phyloP scores from a whole-genome alignment of 1,140 invertebrate species.

The Drosophila equinoxialis region DNA sequence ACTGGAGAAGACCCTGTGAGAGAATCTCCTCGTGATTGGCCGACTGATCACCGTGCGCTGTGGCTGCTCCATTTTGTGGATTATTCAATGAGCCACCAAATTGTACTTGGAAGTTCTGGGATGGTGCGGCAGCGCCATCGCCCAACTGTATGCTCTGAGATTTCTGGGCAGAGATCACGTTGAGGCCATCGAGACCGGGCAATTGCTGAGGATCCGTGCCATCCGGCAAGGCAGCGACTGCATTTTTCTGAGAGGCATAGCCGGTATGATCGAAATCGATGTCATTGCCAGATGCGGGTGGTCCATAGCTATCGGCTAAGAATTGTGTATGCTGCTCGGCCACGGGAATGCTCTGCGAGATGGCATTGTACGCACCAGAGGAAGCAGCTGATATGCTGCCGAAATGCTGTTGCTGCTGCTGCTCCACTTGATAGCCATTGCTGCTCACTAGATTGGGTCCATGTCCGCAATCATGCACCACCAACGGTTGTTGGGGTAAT shows the following conservation, averaged over 20 bases:
- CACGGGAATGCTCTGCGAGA: conserved; percentile 77
- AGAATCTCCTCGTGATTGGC: conserved; percentile 88
- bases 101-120: conserved; percentile 88
- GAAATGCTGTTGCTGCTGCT: conserved; percentile 52
- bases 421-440: conserved; percentile 64
- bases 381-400: conserved; percentile 53
- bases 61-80: conserved; percentile 12
- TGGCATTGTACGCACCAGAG: conserved; percentile 62
- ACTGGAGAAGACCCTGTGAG: conserved; percentile 90
- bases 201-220: conserved; percentile 67
- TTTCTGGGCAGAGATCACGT: conserved; percentile 84
- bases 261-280: conserved; percentile 65
- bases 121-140: conserved; percentile 84
- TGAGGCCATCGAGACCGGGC: conserved; percentile 70
- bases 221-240: conserved; percentile 64
- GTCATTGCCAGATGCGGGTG: conserved; percentile 66
- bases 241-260: conserved; percentile 73
- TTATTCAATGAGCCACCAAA: conserved; percentile 85
- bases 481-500: conserved; percentile 50
- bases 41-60: conserved; percentile 48
- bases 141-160: conserved; percentile 82
- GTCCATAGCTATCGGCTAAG: conserved; percentile 65
- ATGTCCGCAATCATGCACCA: conserved; percentile 74
- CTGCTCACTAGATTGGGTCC: conserved; percentile 73
- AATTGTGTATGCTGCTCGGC: conserved; percentile 83